phyloP scores from a whole-genome alignment of 1,140 invertebrate species.

The Wiebesia pumilae region DNA sequence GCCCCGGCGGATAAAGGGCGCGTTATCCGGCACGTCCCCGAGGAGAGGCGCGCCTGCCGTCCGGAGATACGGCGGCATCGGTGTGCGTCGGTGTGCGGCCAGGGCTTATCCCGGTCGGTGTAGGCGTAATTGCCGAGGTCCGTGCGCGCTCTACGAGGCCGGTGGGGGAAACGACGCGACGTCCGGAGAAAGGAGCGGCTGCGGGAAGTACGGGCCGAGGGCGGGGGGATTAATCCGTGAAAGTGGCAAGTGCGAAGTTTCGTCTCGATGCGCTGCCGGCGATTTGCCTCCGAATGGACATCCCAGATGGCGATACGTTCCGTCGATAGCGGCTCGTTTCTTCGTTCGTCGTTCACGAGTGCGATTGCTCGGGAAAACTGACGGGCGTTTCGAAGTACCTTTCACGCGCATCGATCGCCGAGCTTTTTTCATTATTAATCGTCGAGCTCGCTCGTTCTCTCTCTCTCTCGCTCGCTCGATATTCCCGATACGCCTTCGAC shows the following conservation, averaged over 20 bases:
- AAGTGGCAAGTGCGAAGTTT: slow-evolving; percentile 3
- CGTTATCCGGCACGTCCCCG: slow-evolving; percentile 17
- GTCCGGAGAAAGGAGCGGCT: too few relatives aligned
- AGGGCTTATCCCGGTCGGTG: background rate
- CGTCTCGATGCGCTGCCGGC: background rate
- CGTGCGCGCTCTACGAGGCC: slow-evolving; percentile 6
- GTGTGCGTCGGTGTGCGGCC: background rate
- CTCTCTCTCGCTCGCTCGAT: too few relatives aligned
- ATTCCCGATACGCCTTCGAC: too few relatives aligned
- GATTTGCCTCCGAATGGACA: background rate
- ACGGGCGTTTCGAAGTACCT: background rate
- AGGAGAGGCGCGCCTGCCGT: slow-evolving; percentile 25
- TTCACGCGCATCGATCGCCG: background rate
- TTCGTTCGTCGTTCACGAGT: too few relatives aligned
- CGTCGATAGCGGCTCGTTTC: background rate
- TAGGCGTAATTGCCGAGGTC: slow-evolving; percentile 10
- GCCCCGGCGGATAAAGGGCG: background rate
- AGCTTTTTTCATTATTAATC: too few relatives aligned
- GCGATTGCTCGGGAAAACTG: background rate
- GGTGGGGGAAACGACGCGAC: background rate
- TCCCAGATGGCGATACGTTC: background rate
- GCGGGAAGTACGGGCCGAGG: background rate
- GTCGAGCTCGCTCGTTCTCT: too few relatives aligned
- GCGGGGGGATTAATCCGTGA: background rate
- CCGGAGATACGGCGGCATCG: slow-evolving; percentile 1